Conservation (phyloP, 2,797 vertebrate genomes). For the Melanotaenia nigrans region DNA sequence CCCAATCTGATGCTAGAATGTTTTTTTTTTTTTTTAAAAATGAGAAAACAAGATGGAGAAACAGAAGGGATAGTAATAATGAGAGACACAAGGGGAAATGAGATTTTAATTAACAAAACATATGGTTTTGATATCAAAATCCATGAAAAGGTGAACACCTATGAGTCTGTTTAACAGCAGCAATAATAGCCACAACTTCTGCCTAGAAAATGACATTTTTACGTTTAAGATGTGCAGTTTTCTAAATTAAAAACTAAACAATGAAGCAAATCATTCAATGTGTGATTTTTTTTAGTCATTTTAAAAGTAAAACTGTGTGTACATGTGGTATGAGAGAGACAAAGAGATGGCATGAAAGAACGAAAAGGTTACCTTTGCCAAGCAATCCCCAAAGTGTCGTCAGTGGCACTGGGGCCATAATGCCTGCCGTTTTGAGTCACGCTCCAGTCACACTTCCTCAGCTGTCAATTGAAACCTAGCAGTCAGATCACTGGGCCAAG, state of each 20-base stretch:
- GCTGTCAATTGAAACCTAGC: conserved; percentile 99
- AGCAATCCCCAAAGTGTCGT: conserved; percentile 99
- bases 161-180: neutral
- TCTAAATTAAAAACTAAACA: conserved; percentile 14
- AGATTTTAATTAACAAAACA: conserved; percentile 10
- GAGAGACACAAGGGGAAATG: neutral
- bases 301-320: conserved; percentile 31
- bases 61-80: neutral
- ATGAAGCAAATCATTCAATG: conserved; percentile 30
- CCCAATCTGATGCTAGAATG: neutral
- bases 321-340: conserved; percentile 41
- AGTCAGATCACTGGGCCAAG: conserved; percentile 98
- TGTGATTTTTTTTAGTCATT: conserved; percentile 24
- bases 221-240: conserved; percentile 12
- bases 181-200: conserved; percentile 16
- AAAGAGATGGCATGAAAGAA: conserved; percentile 89
- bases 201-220: conserved; percentile 7
- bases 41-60: conserved; percentile 2
- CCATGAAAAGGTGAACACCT: neutral
- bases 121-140: neutral
- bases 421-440: conserved; percentile 99
- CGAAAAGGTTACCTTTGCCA: conserved; percentile 99
- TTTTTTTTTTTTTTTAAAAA: neutral
- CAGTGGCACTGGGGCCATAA: conserved; percentile 99
- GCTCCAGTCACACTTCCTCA: conserved; percentile 99